phyloP scores from a whole-genome alignment of 2,888 invertebrate genomes.

The Ectemnius lituratus region DNA sequence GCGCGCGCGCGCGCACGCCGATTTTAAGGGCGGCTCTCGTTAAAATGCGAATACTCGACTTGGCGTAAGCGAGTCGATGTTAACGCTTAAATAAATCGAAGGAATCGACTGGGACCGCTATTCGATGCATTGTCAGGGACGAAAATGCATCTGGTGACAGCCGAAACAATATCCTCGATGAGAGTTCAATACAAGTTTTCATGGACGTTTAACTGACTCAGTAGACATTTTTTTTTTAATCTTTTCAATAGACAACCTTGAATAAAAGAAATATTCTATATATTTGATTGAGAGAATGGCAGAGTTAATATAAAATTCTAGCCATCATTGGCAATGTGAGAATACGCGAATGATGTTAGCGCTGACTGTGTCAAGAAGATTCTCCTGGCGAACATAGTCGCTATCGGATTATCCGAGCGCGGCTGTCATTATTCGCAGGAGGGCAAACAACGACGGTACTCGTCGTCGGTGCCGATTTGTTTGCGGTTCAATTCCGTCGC shows the following conservation, averaged over 20 bases:
- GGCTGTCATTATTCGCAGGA: conserved; percentile 19
- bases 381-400: background rate
- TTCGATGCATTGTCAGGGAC: background rate
- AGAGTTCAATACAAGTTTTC: too few relatives aligned
- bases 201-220: too few relatives aligned
- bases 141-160: too few relatives aligned
- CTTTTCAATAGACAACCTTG: too few relatives aligned
- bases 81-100: conserved; percentile 68
- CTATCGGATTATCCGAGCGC: conserved; percentile 13
- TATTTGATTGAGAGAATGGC: too few relatives aligned
- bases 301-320: too few relatives aligned
- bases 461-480: conserved; percentile 39
- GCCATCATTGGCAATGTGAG: too few relatives aligned
- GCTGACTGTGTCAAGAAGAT: too few relatives aligned
- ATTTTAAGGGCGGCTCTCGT: conserved; percentile 65
- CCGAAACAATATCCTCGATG: too few relatives aligned
- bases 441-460: conserved; percentile 27
- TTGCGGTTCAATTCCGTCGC: conserved; percentile 16
- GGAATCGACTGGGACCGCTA: conserved; percentile 3
- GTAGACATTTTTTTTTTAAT: too few relatives aligned
- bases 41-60: conserved; percentile 74
- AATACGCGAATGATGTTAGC: too few relatives aligned
- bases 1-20: conserved; percentile 10
- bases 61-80: conserved; percentile 67
- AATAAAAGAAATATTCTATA: too few relatives aligned